Conservation (phyloP, 2,888 invertebrate species). For the Tuta absoluta region DNA sequence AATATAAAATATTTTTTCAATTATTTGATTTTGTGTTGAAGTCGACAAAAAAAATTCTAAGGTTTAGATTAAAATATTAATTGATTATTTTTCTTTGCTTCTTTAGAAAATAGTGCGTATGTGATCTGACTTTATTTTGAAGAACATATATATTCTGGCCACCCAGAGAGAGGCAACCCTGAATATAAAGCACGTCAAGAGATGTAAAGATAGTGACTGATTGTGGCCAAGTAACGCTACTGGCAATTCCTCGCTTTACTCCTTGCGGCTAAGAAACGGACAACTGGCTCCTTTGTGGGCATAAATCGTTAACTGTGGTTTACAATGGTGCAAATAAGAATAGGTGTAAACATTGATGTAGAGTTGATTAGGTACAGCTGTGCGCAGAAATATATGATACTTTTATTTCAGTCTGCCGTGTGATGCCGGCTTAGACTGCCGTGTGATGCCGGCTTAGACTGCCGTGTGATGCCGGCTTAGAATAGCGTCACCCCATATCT, state of each 20-base stretch:
- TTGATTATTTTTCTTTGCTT: neutral
- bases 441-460: too few relatives aligned
- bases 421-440: too few relatives aligned
- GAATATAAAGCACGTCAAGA: constrained; percentile 68
- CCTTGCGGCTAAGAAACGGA: constrained; percentile 60
- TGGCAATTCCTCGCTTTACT: constrained; percentile 60
- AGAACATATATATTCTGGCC: neutral
- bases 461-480: too few relatives aligned
- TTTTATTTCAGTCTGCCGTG: too few relatives aligned
- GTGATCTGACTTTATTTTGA: neutral
- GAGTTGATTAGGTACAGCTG: constrained; percentile 4
- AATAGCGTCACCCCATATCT: too few relatives aligned
- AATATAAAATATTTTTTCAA: too few relatives aligned
- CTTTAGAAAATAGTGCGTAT: too few relatives aligned
- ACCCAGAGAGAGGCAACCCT: constrained; percentile 46
- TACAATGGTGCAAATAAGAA: constrained; percentile 55
- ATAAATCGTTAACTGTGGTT: constrained; percentile 59
- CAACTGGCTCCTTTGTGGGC: constrained; percentile 63
- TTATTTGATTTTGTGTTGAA: too few relatives aligned
- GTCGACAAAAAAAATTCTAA: too few relatives aligned
- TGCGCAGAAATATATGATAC: too few relatives aligned
- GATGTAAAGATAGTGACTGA: constrained; percentile 70
- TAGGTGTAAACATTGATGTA: constrained; percentile 38
- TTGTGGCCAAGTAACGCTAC: constrained; percentile 63
- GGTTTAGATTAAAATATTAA: too few relatives aligned